Base-by-base conservation (phyloP, 2,797 vertebrate genomes). In the Leptatherina wallacei region DNA sequence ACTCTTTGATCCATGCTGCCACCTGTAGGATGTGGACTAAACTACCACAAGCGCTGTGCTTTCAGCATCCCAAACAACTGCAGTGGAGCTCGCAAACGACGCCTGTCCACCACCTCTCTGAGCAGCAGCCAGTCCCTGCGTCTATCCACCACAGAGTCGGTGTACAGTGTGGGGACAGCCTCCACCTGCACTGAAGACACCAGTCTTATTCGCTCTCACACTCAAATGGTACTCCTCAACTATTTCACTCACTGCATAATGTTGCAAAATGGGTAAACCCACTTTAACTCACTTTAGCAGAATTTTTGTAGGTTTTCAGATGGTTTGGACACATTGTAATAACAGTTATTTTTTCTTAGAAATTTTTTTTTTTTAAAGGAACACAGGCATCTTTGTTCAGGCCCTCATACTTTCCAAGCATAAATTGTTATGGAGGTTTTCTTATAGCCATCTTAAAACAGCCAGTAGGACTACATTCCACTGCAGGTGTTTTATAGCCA, bases 11-110 rank as follows among this genome's bases (percentile, higher is more conserved):
- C 62, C 35, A 61, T 88, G 77, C 63, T 20, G 65, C 89, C 92
- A 84, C 65, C 89, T 92, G 77, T 89, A 98, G 96, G 97, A 62
- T 98, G 97, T 59, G 96, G 96, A 18, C 91, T 98, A 22, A 97
- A 98, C 89, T 98, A 97, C 90, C 97, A 98, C 89, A 98, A 98
- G 67, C 95, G 97, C 56, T 98, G 97, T 1, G 97, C 97, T 29
- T 98, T 97, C 92, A 97, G 94, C 89, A 97, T 98, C 78, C 97
- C 97, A 0, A 98, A 98, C 87, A 98, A 98, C 90, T 98, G 97
- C 91, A 97, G 95, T 0, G 96, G 96, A 0, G 96, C 96, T 0
- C 94, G 96, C 0, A 98, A 97, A 57, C 86, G 97, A 1, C 95
- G 96, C 4, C 91, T 97, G 60, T 97, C 96, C 13, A 96, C 96